These are phyloP conservation scores for Leptopilina syphax DNA, from an alignment of 2,888 invertebrate genomes.

Conservation along the genomic window DNA sequence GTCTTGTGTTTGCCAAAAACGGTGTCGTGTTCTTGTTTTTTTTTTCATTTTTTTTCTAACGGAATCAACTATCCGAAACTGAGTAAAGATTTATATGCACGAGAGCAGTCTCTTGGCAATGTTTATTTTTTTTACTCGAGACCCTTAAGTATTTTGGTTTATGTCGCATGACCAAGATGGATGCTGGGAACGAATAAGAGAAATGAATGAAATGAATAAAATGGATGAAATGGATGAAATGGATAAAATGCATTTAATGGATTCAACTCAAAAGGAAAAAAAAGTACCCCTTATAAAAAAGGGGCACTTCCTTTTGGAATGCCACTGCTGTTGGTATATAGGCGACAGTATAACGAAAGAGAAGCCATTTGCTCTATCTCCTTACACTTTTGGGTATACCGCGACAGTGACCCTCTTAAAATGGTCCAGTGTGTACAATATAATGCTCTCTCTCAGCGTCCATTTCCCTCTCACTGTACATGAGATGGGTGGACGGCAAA, in stretches of 20 bases:
- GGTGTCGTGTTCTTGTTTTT: not conserved
- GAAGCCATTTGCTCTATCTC: slow-evolving; percentile 35
- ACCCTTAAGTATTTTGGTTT: slow-evolving; percentile 13
- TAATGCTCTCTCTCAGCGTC: slow-evolving; percentile 28
- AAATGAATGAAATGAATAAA: too few relatives aligned
- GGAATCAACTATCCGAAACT: slow-evolving; percentile 10
- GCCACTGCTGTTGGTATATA: not conserved
- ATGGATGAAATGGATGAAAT: not conserved
- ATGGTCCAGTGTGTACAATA: slow-evolving; percentile 13
- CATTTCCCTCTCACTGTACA: slow-evolving; percentile 12
- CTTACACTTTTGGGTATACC: slow-evolving; percentile 33
- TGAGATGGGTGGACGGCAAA: slow-evolving; percentile 37
- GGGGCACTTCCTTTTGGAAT: not conserved
- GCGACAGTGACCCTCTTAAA: slow-evolving; percentile 38
- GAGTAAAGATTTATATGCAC: slow-evolving; percentile 3
- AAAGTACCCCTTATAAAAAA: not conserved
- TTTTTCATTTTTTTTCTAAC: not conserved
- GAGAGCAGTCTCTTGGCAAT: not conserved
- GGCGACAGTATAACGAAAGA: slow-evolving; percentile 3
- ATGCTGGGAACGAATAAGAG: too few relatives aligned
- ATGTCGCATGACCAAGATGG: slow-evolving; percentile 26
- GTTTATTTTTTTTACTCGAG: slow-evolving; percentile 5
- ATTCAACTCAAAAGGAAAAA: slow-evolving; percentile 1
- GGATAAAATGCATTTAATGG: not conserved
- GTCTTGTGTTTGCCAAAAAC: not conserved